Evolutionary conservation across 1,140 invertebrate species (phyloP).

Genomic region (Himalopsyche phryganea): DNA sequence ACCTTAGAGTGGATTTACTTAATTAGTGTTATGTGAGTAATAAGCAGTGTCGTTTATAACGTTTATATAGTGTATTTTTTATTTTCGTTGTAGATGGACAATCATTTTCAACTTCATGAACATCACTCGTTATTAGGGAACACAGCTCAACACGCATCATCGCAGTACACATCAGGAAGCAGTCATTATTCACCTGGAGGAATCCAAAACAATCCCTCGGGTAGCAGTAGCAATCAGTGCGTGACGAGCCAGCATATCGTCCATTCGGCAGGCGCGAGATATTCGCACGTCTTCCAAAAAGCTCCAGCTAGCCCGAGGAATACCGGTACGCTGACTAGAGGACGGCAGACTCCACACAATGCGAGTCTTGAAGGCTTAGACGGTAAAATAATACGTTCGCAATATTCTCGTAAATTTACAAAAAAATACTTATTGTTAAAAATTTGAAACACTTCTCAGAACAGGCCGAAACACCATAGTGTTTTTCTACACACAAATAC

Average conservation of each 20-base stretch:
- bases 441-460: not conserved
- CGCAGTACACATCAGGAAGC: constrained; percentile 38
- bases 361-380: constrained; percentile 24
- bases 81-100: constrained; percentile 40
- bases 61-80: too few species aligned
- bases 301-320: constrained; percentile 41
- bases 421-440: not conserved
- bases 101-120: constrained; percentile 50
- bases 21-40: too few species aligned
- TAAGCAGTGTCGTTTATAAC: too few species aligned
- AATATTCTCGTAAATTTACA: not conserved
- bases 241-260: constrained; percentile 23
- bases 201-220: constrained; percentile 19
- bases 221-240: constrained; percentile 35
- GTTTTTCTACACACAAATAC: too few species aligned
- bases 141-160: constrained; percentile 37
- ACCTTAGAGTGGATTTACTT: too few species aligned
- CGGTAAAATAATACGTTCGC: constrained; percentile 8
- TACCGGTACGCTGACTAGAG: constrained; percentile 44
- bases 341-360: constrained; percentile 36
- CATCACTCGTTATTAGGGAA: constrained; percentile 47
- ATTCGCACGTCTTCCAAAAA: constrained; percentile 49
- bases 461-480: too few species aligned
- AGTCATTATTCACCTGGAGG: constrained; percentile 40
- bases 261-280: constrained; percentile 35